Evolutionary conservation across 2,797 vertebrate species (phyloP), one percentile per base, ranked within the genome.

Genomic region (Brachyrhaphis roseni): DNA sequence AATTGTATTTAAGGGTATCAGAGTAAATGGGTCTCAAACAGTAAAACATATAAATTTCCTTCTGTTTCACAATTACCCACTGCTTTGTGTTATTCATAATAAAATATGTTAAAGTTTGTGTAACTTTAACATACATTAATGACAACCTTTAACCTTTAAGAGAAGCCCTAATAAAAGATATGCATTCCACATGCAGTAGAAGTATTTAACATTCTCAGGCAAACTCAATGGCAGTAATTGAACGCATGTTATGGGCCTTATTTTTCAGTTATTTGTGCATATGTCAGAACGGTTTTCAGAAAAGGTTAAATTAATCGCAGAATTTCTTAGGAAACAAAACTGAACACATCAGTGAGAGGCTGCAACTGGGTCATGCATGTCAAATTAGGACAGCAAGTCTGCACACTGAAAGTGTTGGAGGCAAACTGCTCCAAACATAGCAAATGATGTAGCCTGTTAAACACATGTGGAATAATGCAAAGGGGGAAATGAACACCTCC

Each of bases 321-420:
- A 16, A 28, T 31, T 18, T 46, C 26, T 23, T 39, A 39, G 10
- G 2, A 11, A 76, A 34, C 8, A 34, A 20, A 46, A 28, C 59
- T 47, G 43, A 77, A 16, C 11, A 49, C 16, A 78, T 71, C 4
- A 62, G 71, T 3, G 78, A 72, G 20, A 79, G 7, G 5, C 6
- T 70, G 41, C 23, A 76, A 34, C 74, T n/a, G 39, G 77, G 49
- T 70, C 72, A 64, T 55, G 26, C 20, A 71, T 47, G 74, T 36
- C 39, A 75, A 62, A 55, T 79, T 39, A 62, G 72, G 5, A 66
- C 59, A 66, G 43, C 43, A 28, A 31, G 68, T 46, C 68, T 72
- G 68, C 68, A 18, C 26, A 72, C 23, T 53, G 43, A 3, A 12
- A 43, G 66, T 41, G 66, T 43, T 41, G 66, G 39, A 68, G 41